Percentiles rank a stretch among this genome's conserved stretches.
Evolutionary conservation across 2,888 invertebrate species (phyloP).

Genomic region (Cephus runcator): DNA sequence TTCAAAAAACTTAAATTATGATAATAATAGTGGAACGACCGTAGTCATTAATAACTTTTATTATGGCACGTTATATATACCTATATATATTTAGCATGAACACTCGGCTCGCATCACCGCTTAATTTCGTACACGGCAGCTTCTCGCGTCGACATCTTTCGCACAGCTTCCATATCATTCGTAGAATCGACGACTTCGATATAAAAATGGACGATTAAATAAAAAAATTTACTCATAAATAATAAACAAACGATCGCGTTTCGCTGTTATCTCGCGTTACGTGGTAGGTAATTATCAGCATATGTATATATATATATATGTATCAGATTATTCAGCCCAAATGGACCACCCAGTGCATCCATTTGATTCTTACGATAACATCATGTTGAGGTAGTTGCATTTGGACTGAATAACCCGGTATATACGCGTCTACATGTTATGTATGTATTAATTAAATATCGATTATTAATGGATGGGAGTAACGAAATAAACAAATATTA

Average conservation of each 20-base stretch:
- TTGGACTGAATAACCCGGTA: too few relatives aligned
- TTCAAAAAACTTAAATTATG: too few relatives aligned
- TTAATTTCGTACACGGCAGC: neutral
- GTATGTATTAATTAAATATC: neutral
- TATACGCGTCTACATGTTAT: neutral
- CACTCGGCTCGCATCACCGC: neutral
- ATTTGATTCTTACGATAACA: too few relatives aligned
- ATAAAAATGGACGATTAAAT: neutral
- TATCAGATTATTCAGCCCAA: too few relatives aligned
- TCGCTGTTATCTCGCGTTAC: neutral
- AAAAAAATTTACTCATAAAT: neutral
- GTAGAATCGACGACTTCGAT: neutral
- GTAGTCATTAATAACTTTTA: neutral
- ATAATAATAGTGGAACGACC: neutral
- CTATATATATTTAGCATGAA: neutral
- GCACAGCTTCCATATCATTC: constrained; percentile 1
- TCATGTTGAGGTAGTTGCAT: too few relatives aligned
- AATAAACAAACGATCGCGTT: neutral
- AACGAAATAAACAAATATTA: neutral
- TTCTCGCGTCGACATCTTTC: neutral
- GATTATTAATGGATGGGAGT: neutral
- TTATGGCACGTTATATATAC: neutral
- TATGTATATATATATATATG: neutral
- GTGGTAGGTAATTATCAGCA: neutral
- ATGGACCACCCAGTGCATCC: too few relatives aligned